Evolutionary conservation across 2,888 invertebrate species (phyloP), one percentile per base, ranked within the genome.

Genomic region (Sipha maydis): DNA sequence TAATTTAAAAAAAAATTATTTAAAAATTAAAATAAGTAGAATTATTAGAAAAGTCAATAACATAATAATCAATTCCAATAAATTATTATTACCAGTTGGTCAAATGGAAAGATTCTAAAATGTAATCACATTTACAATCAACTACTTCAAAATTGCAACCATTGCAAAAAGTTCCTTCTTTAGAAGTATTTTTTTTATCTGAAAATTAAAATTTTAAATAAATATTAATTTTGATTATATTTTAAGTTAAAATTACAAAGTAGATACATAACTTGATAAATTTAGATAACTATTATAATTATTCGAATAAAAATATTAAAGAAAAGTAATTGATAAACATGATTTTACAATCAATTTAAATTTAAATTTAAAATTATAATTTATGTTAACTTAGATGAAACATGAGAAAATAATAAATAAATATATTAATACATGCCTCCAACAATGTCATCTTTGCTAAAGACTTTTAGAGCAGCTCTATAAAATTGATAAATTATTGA

Each of bases 401-500:
- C 38, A 80, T 9, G 69, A n/a, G 69, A 48, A 77, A 77, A 73
- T 73, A 17, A 41, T 19, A 54, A 19, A 28, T 73, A 34, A 41
- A 86, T 92, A 91, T n/a, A 91, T 91, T 89, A 91, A 90, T 91
- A 90, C 54, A 91, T 48, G 82, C 88, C 88, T 75, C 88, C 88
- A 82, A 88, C 41, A 73, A 54, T 91, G 77, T 93, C 92, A 38
- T 92, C 91, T 90, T 93, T 92, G 17, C 92, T 92, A 91, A 96
- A 96, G 0, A 96, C 95, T 91, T 95, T 95, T 90, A 97, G 95
- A 8, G 96, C 95, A 34, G 95, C 94, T 92, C 95, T 94, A 91
- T 96, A 97, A 92, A 96, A 97, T 85, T 95, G 94, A 90, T 94
- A 94, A 1, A 96, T 95, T 56, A 96, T 94, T 17, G 93, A 92